Percentiles rank a stretch among this genome's conserved stretches.
These are phyloP conservation scores for Caenorhabditis briggsae DNA, from an alignment of 1,140 invertebrate species.

Conservation along the genomic window DNA sequence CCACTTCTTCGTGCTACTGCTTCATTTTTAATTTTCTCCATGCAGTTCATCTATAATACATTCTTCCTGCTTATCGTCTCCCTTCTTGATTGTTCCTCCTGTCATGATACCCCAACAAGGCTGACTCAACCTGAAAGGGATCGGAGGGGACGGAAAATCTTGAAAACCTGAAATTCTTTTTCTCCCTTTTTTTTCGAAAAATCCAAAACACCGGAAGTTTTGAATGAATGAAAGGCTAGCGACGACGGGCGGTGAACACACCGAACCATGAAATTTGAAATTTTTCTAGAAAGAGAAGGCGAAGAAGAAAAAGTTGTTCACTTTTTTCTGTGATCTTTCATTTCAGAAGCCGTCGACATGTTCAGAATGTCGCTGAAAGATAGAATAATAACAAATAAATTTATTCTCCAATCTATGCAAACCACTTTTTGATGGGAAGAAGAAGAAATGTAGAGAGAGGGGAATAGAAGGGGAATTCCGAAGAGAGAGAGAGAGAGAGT, in stretches of 20 bases:
- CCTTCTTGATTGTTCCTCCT: not conserved
- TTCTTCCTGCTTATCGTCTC: not conserved
- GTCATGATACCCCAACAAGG: not conserved
- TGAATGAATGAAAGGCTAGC: slow-evolving; percentile 4
- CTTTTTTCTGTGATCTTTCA: not conserved
- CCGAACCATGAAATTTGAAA: slow-evolving; percentile 48
- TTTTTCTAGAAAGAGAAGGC: not conserved
- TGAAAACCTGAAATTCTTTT: not conserved
- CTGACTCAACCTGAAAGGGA: not conserved
- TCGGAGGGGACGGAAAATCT: not conserved
- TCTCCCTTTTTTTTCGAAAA: not conserved
- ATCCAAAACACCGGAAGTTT: slow-evolving; percentile 46
- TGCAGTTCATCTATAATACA: slow-evolving; percentile 29
- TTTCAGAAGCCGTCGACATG: not conserved
- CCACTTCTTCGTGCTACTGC: not conserved
- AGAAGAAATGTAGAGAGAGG: not conserved
- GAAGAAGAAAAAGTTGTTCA: no score
- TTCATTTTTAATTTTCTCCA: slow-evolving; percentile 19
- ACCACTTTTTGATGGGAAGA: slow-evolving; percentile 40
- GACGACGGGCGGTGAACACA: not conserved
- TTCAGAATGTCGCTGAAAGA: not conserved
- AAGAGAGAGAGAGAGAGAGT: not conserved
- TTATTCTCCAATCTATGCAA: slow-evolving; percentile 57
- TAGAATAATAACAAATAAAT: slow-evolving; percentile 52
- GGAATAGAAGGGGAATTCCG: slow-evolving; percentile 1